Base-by-base conservation (phyloP, 2,888 invertebrate genomes). In the Caenorhabditis afra region DNA sequence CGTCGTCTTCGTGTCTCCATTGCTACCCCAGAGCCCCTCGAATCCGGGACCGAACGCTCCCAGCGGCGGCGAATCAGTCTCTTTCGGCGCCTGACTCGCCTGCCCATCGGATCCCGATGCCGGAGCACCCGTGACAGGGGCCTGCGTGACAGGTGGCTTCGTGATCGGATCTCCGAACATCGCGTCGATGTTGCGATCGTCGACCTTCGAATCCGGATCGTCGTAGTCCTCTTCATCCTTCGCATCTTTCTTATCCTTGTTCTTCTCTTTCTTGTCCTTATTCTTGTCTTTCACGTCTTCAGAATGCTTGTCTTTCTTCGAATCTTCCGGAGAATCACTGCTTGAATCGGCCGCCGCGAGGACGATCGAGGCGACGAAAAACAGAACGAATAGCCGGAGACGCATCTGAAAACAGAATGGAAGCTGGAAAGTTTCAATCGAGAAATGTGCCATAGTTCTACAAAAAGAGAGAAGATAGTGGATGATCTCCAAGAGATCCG, bases 331-430 rank as follows among this genome's bases (percentile, higher is more conserved):
- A 1, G 67, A 58, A 4, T 66, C 66, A 1, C 53, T 53, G 10
- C 39, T 41, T 14, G 14, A 22, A n/a, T 41, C 67, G 14, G 67
- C 58, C 47, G 57, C 22, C 11, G 49, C 14, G 49, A 20, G 11
- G 29, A 49, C 0, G 58, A 18, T 10, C 39, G 1, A 41, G 41
- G 11, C 3, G 2, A 58, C 16, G 14, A 67, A 29, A 0, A 67
- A 7, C 14, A 29, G 8, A 58, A 29, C 22, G 14, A 11, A 11
- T 8, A 14, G 41, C 3, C 7, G 41, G 11, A 41, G 41, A 41
- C 41, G 41, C 67, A 67, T 67, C 67, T 67, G 67, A 22, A 67
- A 29, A 2, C n/a, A 39, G 12, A 7, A 35, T 18, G n/a, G 11
- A n/a, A 49, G 18, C 35, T 20, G 20, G 16, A 10, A 37, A 49